Evolutionary conservation across 1,140 invertebrate genomes (phyloP), one percentile per base, ranked within the genome.

Genomic region (Lepidostoma basale): DNA sequence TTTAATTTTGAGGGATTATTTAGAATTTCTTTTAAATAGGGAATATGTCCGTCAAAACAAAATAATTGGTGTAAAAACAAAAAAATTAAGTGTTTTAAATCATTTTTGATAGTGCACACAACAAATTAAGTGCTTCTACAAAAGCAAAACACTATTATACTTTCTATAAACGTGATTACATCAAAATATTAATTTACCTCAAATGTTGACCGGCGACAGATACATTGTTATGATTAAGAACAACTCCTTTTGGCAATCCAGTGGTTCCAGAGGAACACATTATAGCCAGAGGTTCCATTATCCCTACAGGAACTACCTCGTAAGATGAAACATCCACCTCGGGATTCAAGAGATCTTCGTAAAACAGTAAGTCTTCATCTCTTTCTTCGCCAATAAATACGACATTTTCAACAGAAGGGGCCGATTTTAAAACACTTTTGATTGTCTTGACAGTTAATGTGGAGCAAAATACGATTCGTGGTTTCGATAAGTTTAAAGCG

Each of bases 241-340:
- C 86, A 0, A 95, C 95, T 30, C 93, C 93, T 81, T 96, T 97
- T 0, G 94, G 93, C 40, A 91, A 78, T n/a, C 92, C 90, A 49
- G 90, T 83, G 2, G 80, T 83, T 9, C 81, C 81, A 0, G 81
- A 83, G 0, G 81, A 83, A 54, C 79, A 81, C 76, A 82, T 77
- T 5, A 83, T 75, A 14, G 76, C 81, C 3, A 79, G 67, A 8
- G 77, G 78, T 1, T 78, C 74, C 4, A 64, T 69, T 10, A 78
- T 77, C 73, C 80, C 78, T 0, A 82, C 79, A 76, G 81, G 75
- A 18, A 69, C 74, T 23, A 80, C 45, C n/a, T 60, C 72, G 62
- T 81, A 83, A 16, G 76, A 75, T 49, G 78, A 14, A 3, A 62
- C 26, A 22, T 72, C 49, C 3, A 68, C 52, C 0, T 36, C 2